phyloP scores from a whole-genome alignment of 23 tunicate species.

The Halocynthia roretzi region DNA sequence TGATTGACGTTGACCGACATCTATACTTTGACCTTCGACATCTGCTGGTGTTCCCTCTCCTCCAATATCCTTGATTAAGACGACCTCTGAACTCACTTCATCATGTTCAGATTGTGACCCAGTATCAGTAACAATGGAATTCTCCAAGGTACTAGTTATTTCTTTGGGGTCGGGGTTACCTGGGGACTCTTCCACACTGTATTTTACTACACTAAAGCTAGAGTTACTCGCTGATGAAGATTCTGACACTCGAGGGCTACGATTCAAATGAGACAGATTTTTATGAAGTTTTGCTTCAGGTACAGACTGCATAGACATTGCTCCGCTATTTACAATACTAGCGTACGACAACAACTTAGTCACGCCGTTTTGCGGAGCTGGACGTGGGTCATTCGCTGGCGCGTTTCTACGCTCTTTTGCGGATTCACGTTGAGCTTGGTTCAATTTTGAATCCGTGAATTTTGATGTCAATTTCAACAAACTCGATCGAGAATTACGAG shows the following conservation, averaged over 20 bases:
- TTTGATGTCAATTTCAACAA: no score
- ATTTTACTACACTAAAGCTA: neutral
- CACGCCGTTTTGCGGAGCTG: neutral
- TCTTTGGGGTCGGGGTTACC: no score
- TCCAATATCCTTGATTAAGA: no score
- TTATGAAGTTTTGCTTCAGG: neutral
- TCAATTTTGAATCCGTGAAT: neutral
- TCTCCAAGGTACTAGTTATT: no score
- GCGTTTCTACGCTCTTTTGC: neutral
- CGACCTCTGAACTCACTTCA: no score
- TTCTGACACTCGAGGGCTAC: conserved; percentile 1
- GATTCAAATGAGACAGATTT: neutral
- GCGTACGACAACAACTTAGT: neutral
- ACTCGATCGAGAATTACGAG: neutral
- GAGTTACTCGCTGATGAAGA: neutral
- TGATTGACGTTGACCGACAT: no score
- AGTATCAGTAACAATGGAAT: no score
- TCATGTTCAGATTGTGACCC: no score
- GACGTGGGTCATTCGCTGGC: neutral
- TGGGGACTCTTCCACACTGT: no score
- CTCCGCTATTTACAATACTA: neutral
- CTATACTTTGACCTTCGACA: no score
- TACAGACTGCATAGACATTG: neutral
- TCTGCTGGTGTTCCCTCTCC: no score
- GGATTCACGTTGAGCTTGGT: neutral